A percentile compares a stretch with the other conserved stretches of the same genome.
Evolutionary conservation across 2,888 invertebrate species (phyloP).

Genomic region (Herminia tarsipennalis): DNA sequence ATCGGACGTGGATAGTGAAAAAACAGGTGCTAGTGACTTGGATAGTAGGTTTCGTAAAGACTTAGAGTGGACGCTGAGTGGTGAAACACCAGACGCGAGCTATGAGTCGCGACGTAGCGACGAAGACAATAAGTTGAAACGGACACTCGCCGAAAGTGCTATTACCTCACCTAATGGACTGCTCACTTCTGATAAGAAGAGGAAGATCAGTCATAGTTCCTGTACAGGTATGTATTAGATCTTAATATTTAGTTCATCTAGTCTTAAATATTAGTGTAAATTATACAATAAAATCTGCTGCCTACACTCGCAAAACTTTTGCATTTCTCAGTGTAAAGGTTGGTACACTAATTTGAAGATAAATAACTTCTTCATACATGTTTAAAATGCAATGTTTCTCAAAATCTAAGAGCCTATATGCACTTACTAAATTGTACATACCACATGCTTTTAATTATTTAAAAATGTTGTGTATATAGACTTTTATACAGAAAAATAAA

Average conservation of each 20-base stretch:
- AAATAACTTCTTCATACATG: no score
- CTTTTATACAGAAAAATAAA: no score
- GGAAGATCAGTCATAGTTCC: conserved; percentile 86
- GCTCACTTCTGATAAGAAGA: conserved; percentile 87
- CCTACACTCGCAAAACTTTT: no score
- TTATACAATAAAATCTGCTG: no score
- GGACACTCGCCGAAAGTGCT: conserved; percentile 78
- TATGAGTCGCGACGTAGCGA: conserved; percentile 40
- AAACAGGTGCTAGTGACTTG: conserved; percentile 73
- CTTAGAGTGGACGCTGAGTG: conserved; percentile 75
- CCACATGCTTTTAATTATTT: no score
- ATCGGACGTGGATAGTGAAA: conserved; percentile 67
- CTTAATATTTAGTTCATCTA: background rate
- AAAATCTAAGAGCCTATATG: no score
- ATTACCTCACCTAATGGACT: conserved; percentile 86
- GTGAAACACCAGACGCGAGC: conserved; percentile 47
- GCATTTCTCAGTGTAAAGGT: no score
- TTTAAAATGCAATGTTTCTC: no score
- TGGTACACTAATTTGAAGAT: no score
- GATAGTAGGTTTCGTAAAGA: conserved; percentile 66
- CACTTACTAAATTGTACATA: no score
- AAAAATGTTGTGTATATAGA: no score
- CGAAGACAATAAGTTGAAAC: conserved; percentile 64
- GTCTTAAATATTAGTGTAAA: conserved; percentile 18
- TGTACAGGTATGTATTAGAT: conserved; percentile 70